Evolutionary conservation across 1,140 invertebrate genomes (phyloP).

Genomic region (Choristoneura fumiferana): DNA sequence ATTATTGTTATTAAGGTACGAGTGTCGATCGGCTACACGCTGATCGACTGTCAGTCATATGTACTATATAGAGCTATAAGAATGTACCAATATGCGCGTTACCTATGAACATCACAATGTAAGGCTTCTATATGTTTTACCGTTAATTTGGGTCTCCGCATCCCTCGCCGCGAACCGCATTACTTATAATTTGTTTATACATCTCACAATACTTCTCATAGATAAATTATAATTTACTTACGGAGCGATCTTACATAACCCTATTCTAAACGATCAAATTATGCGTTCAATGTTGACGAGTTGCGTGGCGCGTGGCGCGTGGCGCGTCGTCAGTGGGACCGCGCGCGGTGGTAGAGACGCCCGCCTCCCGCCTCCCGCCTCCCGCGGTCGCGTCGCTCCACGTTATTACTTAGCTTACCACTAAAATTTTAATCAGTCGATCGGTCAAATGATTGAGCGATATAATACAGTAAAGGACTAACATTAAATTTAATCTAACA

Average conservation of each 20-base stretch:
- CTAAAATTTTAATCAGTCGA: slow-evolving; percentile 79
- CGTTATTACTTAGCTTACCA: slow-evolving; percentile 75
- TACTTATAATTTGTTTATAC: slow-evolving; percentile 64
- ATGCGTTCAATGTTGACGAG: slow-evolving; percentile 61
- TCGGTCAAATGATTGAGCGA: slow-evolving; percentile 77
- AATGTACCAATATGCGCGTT: slow-evolving; percentile 68
- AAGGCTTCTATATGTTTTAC: slow-evolving; percentile 69
- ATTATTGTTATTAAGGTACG: slow-evolving; percentile 65
- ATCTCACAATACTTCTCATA: slow-evolving; percentile 64
- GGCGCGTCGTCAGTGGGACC: slow-evolving; percentile 9
- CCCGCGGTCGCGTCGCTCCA: slow-evolving; percentile 28
- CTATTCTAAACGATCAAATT: slow-evolving; percentile 76
- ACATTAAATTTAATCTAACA: slow-evolving; percentile 78
- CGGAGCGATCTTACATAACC: slow-evolving; percentile 76
- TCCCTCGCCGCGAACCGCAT: slow-evolving; percentile 61
- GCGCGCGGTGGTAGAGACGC: background rate
- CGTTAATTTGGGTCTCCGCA: slow-evolving; percentile 63
- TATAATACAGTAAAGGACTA: slow-evolving; percentile 78
- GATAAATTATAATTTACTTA: slow-evolving; percentile 76
- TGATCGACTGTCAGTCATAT: slow-evolving; percentile 63
- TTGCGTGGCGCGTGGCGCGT: slow-evolving; percentile 30
- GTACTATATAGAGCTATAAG: slow-evolving; percentile 67
- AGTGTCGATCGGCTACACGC: slow-evolving; percentile 62
- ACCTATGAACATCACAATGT: slow-evolving; percentile 74
- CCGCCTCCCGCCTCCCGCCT: no score